Base-by-base conservation (phyloP, 2,888 invertebrate genomes). In the Clivina fossor region DNA sequence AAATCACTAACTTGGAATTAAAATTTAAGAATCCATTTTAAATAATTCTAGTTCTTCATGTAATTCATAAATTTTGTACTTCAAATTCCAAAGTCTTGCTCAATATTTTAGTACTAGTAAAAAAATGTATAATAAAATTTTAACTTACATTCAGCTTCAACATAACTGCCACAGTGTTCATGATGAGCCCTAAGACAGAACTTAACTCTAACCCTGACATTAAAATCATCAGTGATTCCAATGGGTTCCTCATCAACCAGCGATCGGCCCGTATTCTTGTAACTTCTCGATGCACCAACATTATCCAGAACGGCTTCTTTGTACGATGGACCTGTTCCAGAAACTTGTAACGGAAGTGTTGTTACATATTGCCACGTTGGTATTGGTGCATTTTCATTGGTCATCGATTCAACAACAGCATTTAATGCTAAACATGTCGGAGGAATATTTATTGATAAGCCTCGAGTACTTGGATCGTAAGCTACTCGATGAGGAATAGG, bases 131-230 rank as follows among this genome's bases (percentile, higher is more conserved):
- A 11, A 48, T 16, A 19, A 13, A 19, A 22, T 26, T n/a, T 40
- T 18, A 44, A 83, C 88, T 86, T 71, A 90, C 90, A 83, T 68
- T 90, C 88, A 19, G 93, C 93, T 68, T 89, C 87, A 1, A 86
- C 80, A 71, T 87, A 88, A 33, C 89, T 89, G 22, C 93, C 89
- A 73, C 93, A 92, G 62, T 88, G 86, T 54, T 90, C 87, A 48
- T 84, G 84, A 70, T 89, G 89, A 38, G 86, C 83, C 64, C 86
- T 82, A 47, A 93, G 76, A 66, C 94, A 94, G 26, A 94, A 78
- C 65, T 89, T 88, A 11, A 93, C 86, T 44, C 91, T 78, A 37
- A 93, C 83, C 60, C 85, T 77, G 0, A 86, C 82, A 70, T 80
- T 83, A 67, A 77, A 78, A 59, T 84, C 85, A 61, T 86, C 80